Conservation (phyloP, 2,797 vertebrate genomes). For the Bufotes viridis region DNA sequence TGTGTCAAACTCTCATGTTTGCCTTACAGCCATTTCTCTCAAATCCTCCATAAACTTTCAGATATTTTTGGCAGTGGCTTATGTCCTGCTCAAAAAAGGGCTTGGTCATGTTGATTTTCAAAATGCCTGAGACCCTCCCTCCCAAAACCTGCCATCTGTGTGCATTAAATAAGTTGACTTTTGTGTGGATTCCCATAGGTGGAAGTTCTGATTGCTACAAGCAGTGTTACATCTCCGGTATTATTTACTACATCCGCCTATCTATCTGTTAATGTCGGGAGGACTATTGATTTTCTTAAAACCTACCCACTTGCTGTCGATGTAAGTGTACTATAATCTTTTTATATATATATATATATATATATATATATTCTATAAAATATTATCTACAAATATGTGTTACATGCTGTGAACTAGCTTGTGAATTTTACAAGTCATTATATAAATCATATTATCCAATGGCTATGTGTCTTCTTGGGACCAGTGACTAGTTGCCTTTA, state of each 20-base stretch:
- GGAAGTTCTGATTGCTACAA: slow-evolving; percentile 90
- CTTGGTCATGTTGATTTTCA: background rate
- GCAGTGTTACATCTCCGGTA: slow-evolving; percentile 91
- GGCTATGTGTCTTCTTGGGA: background rate
- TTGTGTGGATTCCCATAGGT: slow-evolving; percentile 75
- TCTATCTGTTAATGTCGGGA: slow-evolving; percentile 89
- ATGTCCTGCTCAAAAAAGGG: background rate
- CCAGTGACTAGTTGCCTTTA: background rate
- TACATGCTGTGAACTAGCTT: background rate
- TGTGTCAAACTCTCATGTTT: background rate
- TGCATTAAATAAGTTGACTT: background rate
- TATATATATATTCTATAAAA: background rate
- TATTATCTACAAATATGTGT: background rate
- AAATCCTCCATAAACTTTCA: background rate
- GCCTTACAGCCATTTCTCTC: background rate
- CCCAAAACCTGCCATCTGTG: background rate
- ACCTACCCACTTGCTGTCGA: slow-evolving; percentile 84
- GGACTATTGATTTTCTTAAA: slow-evolving; percentile 85
- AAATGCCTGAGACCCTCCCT: background rate
- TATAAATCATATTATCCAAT: background rate
- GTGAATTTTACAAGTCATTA: background rate
- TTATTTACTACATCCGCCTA: slow-evolving; percentile 93
- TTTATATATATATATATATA: no score
- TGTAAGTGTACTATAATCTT: slow-evolving; percentile 75
- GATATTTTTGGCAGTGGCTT: background rate